Evolutionary conservation across 2,113 vertebrate species (phyloP), one percentile per base, ranked within the genome.

Genomic region (Bettongia penicillata): DNA sequence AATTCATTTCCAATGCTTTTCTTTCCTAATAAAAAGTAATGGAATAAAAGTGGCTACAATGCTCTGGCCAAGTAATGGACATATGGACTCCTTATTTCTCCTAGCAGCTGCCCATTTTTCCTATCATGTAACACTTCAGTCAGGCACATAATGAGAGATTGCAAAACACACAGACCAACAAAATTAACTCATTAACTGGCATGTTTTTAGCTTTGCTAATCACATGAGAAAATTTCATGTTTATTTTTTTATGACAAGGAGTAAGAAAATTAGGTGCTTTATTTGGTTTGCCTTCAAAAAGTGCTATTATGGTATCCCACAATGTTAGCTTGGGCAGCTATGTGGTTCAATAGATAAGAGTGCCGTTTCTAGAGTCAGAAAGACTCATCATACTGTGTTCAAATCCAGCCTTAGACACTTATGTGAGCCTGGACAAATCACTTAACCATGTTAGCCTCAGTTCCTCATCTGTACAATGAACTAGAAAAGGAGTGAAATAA

Each of bases 71-170:
- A 93, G 90, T n/a, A 52, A 43, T 24, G 51, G 8, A 43, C 91
- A 90, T 77, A 25, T 92, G 51, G 94, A 23, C 37, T 50, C 55
- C 93, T 95, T 92, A 51, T 51, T 94, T 92, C 47, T 89, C 14
- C 51, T 49, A 43, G 28, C 0, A 25, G 43, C 47, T 51, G 91
- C 37, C 31, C 37, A 25, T 23, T 55, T 51, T 90, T 95, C 50
- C 92, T 91, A 84, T 43, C 16, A 52, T 50, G 16, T 94, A 48
- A 0, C 6, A 3, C 53, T 26, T 93, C 52, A 51, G 43, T 48
- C 91, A 92, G 47, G 43, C 43, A 9, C 51, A 19, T 43, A 28
- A 92, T 0, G 43, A 6, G 22, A 0, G 4, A 57, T 94, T 68
- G 90, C 37, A 91, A 89, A 0, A 90, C 23, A 93, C 31, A 52